phyloP scores from a whole-genome alignment of 2,113 vertebrate species.

The Pedionomus torquatus region DNA sequence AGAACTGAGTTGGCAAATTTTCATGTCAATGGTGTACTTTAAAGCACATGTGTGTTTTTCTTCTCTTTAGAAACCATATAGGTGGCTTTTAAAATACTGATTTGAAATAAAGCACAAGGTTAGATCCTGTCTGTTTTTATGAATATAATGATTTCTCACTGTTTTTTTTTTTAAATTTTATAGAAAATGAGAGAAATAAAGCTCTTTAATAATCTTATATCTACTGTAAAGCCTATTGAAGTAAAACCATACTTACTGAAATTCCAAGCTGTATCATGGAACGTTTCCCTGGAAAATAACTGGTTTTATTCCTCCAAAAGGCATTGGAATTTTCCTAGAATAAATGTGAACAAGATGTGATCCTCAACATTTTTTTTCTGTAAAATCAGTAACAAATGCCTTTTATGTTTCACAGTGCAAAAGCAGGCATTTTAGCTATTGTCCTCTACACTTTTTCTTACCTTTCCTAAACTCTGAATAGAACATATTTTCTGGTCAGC shows the following conservation, averaged over 20 bases:
- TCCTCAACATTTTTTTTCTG: not conserved
- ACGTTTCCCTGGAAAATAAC: not conserved
- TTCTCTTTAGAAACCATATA: not conserved
- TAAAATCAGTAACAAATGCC: not conserved
- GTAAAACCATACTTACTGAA: not conserved
- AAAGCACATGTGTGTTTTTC: not conserved
- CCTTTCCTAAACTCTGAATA: not conserved
- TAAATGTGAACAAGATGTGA: slow-evolving; percentile 6
- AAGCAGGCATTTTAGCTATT: not conserved
- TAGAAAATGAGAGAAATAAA: not conserved
- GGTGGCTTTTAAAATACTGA: not conserved
- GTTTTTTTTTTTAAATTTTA: not conserved
- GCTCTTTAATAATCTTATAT: not conserved
- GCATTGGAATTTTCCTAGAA: not conserved
- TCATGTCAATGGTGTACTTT: not conserved
- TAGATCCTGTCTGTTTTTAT: not conserved
- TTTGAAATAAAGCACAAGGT: not conserved
- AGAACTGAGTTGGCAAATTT: not conserved
- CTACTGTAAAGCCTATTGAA: not conserved
- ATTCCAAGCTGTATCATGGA: not conserved
- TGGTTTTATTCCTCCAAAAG: not conserved
- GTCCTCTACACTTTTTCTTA: not conserved
- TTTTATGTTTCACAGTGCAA: not conserved
- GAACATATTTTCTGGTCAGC: not conserved
- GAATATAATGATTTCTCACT: not conserved